A percentile compares a stretch with the other conserved stretches of the same genome.
Conservation (phyloP, 1,140 invertebrate genomes). For the Macrotrachela quadricornifera region DNA sequence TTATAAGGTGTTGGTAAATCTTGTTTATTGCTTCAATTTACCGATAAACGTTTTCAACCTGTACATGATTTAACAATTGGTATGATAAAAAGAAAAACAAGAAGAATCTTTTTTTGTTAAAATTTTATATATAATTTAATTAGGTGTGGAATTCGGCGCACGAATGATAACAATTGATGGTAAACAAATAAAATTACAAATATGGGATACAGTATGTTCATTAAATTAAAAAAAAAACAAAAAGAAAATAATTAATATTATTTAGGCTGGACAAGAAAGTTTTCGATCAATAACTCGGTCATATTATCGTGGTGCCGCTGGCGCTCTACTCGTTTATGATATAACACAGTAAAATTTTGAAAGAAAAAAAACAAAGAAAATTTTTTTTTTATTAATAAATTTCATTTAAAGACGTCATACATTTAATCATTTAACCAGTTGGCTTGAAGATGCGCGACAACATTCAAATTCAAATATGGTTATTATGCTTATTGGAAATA, state of each 20-base stretch:
- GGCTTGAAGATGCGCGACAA: constrained; percentile 96
- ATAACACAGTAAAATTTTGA: constrained; percentile 45
- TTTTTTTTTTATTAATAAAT: neutral
- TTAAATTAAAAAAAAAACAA: no score
- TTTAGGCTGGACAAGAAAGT: constrained; percentile 76
- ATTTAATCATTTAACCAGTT: constrained; percentile 95
- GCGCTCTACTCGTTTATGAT: constrained; percentile 87
- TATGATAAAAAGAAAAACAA: constrained; percentile 17
- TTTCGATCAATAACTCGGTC: constrained; percentile 95
- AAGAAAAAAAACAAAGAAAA: no score
- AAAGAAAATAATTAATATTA: no score
- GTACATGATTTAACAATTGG: constrained; percentile 98
- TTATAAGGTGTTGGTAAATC: constrained; percentile 83
- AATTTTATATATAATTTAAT: constrained; percentile 11
- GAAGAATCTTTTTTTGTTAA: neutral
- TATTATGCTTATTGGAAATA: constrained; percentile 40
- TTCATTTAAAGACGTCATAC: constrained; percentile 89
- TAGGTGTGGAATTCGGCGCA: constrained; percentile 90
- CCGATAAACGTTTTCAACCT: constrained; percentile 97
- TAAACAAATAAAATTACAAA: constrained; percentile 94
- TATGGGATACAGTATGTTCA: constrained; percentile 52
- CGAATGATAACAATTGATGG: constrained; percentile 99
- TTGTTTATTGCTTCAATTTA: constrained; percentile 92
- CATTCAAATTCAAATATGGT: constrained; percentile 99
- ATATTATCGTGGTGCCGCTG: constrained; percentile 93